Percentiles rank a stretch among this genome's conserved stretches.
Evolutionary conservation across 2,797 vertebrate species (phyloP).

Genomic region (Karalla daura): DNA sequence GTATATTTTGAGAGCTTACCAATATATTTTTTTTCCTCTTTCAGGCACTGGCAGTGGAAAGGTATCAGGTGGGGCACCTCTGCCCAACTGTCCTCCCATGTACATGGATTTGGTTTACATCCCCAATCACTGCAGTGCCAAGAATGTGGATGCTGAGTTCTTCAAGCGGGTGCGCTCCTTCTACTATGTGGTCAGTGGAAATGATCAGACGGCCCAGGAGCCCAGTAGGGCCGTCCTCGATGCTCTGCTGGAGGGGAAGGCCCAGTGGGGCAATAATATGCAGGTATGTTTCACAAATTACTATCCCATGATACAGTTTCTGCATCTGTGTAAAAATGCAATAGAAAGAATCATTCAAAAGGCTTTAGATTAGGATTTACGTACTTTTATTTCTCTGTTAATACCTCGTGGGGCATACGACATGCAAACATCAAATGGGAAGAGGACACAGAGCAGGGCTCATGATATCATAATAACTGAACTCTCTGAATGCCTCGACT

Average conservation of each 20-base stretch:
- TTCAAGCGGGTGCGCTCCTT: slow-evolving; percentile 95
- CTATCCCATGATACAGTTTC: neutral
- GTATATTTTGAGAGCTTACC: neutral
- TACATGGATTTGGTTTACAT: slow-evolving; percentile 98
- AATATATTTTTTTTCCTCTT: slow-evolving; percentile 15
- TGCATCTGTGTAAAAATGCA: too few species aligned
- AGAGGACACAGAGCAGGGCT: neutral
- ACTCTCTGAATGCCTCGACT: slow-evolving; percentile 7
- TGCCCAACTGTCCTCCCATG: slow-evolving; percentile 91
- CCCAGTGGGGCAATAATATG: slow-evolving; percentile 94
- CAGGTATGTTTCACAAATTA: slow-evolving; percentile 83
- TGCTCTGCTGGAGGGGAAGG: slow-evolving; percentile 94
- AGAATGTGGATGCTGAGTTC: slow-evolving; percentile 96
- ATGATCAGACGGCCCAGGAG: slow-evolving; percentile 91
- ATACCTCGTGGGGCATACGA: neutral
- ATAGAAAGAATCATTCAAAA: neutral
- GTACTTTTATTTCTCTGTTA: neutral
- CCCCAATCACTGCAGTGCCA: slow-evolving; percentile 97
- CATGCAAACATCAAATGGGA: neutral
- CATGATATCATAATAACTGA: neutral
- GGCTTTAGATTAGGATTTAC: neutral
- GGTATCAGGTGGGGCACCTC: slow-evolving; percentile 77
- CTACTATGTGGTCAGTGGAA: slow-evolving; percentile 98
- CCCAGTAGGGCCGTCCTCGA: slow-evolving; percentile 94
- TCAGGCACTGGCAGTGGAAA: slow-evolving; percentile 88